Evolutionary conservation across 37 sponge, comb jelly and placozoan genomes (phyloP).

Genomic region (Geodia barretti): DNA sequence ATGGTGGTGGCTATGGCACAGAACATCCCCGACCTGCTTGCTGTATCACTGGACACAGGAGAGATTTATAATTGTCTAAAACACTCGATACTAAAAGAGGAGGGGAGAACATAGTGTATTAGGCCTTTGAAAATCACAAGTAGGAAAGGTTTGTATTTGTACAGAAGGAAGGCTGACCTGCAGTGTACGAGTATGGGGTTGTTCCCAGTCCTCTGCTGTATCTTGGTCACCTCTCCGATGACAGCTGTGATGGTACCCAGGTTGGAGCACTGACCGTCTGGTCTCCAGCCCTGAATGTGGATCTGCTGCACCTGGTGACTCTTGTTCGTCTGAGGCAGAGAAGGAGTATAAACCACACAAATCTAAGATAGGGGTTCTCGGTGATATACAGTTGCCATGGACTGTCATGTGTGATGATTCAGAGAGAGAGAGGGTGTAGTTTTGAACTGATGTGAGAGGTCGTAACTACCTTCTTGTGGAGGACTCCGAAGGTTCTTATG

Average conservation of each 20-base stretch:
- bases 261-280: conserved; percentile 55
- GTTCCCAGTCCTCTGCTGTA: conserved; percentile 77
- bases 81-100: too few species aligned
- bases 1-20: conserved; percentile 60
- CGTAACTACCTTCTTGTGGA: conserved; percentile 28
- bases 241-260: conserved; percentile 61
- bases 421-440: too few species aligned
- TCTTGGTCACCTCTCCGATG: conserved; percentile 73
- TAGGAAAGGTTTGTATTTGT: too few species aligned
- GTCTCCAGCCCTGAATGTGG: conserved; percentile 76
- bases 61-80: too few species aligned
- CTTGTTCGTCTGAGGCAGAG: conserved; percentile 15
- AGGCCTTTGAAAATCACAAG: too few species aligned
- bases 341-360: too few species aligned
- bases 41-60: conserved; percentile 57
- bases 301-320: conserved; percentile 75
- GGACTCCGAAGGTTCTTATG: conserved; percentile 15
- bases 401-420: too few species aligned
- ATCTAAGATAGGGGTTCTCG: too few species aligned
- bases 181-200: conserved; percentile 85
- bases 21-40: conserved; percentile 62
- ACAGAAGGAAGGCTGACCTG: conserved; percentile 82
- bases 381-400: too few species aligned
- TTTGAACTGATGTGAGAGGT: too few species aligned
- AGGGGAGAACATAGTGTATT: too few species aligned